Conservation (phyloP, 2,888 invertebrate species). For the Acanthosoma haemorrhoidale region DNA sequence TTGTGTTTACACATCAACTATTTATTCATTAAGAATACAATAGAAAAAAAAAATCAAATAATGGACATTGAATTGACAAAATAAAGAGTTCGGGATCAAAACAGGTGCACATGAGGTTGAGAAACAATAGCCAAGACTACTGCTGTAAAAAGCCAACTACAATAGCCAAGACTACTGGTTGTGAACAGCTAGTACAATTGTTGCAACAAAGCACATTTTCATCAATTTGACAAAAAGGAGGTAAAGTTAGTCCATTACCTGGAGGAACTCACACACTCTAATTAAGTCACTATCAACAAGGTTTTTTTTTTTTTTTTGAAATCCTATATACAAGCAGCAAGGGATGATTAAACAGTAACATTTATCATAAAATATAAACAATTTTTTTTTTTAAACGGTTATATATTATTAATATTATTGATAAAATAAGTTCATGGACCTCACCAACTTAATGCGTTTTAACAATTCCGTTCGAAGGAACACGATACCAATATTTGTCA, state of each 20-base stretch:
- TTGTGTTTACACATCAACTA: no score
- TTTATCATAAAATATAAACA: constrained; percentile 27
- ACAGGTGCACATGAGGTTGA: no score
- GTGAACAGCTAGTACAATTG: not conserved
- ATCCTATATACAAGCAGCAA: constrained; percentile 20
- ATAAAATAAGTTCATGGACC: constrained; percentile 19
- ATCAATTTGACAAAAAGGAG: not conserved
- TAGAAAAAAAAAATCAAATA: no score
- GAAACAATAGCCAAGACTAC: no score
- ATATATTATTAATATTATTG: constrained; percentile 9
- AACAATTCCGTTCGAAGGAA: constrained; percentile 6
- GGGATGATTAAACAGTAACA: constrained; percentile 26
- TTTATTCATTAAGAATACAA: no score
- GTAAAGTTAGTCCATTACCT: no score
- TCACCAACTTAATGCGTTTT: not conserved
- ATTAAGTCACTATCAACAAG: constrained; percentile 18
- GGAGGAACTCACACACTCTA: constrained; percentile 6
- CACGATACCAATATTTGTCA: not conserved
- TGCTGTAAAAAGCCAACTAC: no score
- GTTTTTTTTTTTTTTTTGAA: no score
- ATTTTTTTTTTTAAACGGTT: constrained; percentile 14
- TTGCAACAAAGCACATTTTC: not conserved
- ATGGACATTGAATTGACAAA: no score
- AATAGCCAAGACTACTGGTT: no score
- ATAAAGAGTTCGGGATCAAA: no score